Base-by-base conservation (phyloP, 2,888 invertebrate genomes). In the Myopa tessellatipennis region DNA sequence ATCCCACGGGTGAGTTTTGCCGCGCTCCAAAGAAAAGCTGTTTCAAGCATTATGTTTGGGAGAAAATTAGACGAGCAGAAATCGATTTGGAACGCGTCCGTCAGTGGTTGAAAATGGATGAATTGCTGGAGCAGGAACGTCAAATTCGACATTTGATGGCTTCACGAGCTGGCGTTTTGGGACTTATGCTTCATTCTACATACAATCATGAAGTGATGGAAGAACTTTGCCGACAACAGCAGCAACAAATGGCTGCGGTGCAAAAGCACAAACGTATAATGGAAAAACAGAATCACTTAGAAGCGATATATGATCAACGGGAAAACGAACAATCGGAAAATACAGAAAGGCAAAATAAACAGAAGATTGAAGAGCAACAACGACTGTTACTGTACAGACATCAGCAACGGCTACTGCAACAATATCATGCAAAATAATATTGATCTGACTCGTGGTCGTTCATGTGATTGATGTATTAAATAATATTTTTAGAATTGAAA, bases 111-210 rank as follows among this genome's bases (percentile, higher is more conserved):
- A 94, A 96, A 87, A 91, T 98, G 86, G 99, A 98, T 84, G 98
- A 98, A 85, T 90, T 98, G 65, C 92, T 98, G 73, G 98, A 98
- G 84, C 96, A 98, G 87, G 98, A 98, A 89, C 91, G 97, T 79
- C 95, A 95, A 84, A 94, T 97, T 45, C 91, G 97, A 4, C 91
- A 90, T 16, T 90, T 92, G 70, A 91, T 95, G 91, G 91, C 93
- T 3, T 94, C 93, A 83, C 92, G 98, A 78, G 97, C 97, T 65
- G 98, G 98, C 0, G 96, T 98, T 0, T 90, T 99, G 16, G 96
- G 97, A 0, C 91, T 99, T 1, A 95, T 99, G 95, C 90, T 99
- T n/a, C 98, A 99, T 88, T 97, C 98, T 7, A 98, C 98, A 0
- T 97, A 97, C 87, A 97, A 98, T 90, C 97, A 98, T 87, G 96